Base-by-base conservation (phyloP, 2,888 invertebrate genomes). In the Melanargia galathea region DNA sequence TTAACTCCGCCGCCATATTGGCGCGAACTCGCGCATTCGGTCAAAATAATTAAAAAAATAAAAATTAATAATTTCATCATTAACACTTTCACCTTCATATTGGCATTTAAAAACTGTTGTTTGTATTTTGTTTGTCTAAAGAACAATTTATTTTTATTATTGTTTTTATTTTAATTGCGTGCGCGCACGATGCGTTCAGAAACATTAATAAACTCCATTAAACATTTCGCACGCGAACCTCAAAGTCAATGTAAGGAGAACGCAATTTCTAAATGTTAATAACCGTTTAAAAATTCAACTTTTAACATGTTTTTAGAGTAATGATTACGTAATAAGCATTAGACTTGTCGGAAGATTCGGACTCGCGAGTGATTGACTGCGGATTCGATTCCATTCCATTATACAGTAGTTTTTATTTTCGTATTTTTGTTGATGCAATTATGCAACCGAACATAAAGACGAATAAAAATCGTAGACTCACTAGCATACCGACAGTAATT, bases 251-350 rank as follows among this genome's bases (percentile, higher is more conserved):
- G 67, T 63, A 66, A 70, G 60, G 67, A 70, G 70, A 71, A 67
- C 62, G 67, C 68, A 72, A 65, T 70, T 71, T 71, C 69, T 68
- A 66, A 67, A 71, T 71, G 74, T 64, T 68, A 70, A 70, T 65
- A 70, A 69, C 69, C 67, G 65, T 61, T 67, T 73, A 62, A 68
- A 68, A 67, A 64, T 56, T 60, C 62, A 58, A 20, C n/a, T 52
- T 52, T 52, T 52, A 52, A 13, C 52, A 52, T 52, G 51, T 63
- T 60, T n/a, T 38, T 60, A 61, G 60, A 59, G 52, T 68, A 64
- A 70, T 64, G 13, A 55, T 67, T 70, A 70, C 60, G 65, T 64
- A 70, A 66, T 43, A 48, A 33, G 13, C 45, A 46, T 46, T 60
- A 49, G 20, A 20, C 26, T 56, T 52, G 57, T 57, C 58, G 60